Evolutionary conservation across 2,113 vertebrate species (phyloP), one percentile per base, ranked within the genome.

Genomic region (Coptodon rendalli): DNA sequence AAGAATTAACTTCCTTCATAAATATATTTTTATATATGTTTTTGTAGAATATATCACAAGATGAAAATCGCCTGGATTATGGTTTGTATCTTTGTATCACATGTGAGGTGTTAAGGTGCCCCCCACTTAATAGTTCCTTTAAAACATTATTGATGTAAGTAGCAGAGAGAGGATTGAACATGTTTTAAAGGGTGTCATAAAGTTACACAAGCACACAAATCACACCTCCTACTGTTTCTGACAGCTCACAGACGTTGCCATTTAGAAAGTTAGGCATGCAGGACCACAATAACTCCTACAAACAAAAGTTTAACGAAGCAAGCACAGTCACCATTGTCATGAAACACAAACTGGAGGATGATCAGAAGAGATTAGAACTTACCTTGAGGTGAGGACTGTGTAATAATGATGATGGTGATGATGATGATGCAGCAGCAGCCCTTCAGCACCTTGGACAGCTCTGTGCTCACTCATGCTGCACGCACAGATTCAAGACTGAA

Each of bases 381-480:
- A 93, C 93, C 43, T 86, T 12, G 43, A 17, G 57, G 68, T 86
- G 81, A 79, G 34, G 50, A 19, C 68, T 73, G 8, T 59, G 48
- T 48, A 17, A 59, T 45, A 6, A 80, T 6, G 29, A 22, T 4
- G 80, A 79, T 45, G 86, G n/a, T 17, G 66, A 45, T 9, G 61
- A 80, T 6, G 86, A 85, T 59, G 52, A 19, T 27, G 63, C 56
- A n/a, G 29, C 86, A 84, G 80, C 80, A 68, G 86, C 17, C 54
- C 81, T 88, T 92, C 90, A 92, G 92, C 86, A 93, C 91, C 59
- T 5, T 10, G 36, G 92, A 93, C 83, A 90, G 93, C 85, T 90
- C 85, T 24, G 8, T 40, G 40, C 38, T 81, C 43, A 5, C 40
- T 87, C 81, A 12, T 50, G 14, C 66, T 17, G 50, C 27, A 38